Percentiles rank a stretch among this genome's conserved stretches.
Conservation (phyloP, 2,797 vertebrate genomes). For the Cynopterus sphinx region DNA sequence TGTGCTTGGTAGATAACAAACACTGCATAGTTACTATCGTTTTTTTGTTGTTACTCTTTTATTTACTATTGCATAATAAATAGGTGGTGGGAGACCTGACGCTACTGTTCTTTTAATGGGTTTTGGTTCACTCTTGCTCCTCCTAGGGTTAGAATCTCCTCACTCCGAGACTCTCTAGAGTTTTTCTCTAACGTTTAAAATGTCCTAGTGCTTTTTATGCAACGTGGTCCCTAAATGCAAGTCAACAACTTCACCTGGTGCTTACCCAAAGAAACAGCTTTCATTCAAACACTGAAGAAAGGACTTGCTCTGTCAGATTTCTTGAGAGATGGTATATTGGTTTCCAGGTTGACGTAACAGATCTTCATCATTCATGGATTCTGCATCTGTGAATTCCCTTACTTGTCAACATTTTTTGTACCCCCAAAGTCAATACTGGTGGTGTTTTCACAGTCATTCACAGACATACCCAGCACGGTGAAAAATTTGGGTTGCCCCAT, state of each 20-base stretch:
- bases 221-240: not conserved
- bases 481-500: not conserved
- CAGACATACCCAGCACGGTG: not conserved
- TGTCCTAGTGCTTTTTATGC: not conserved
- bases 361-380: not conserved
- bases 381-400: not conserved
- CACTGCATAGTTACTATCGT: not conserved
- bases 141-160: not conserved
- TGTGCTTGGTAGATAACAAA: not conserved
- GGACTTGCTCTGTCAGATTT: not conserved
- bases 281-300: not conserved
- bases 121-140: not conserved
- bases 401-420: not conserved
- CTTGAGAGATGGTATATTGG: not conserved
- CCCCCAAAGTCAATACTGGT: not conserved
- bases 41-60: not conserved
- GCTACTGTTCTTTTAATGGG: not conserved
- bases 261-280: not conserved
- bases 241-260: not conserved
- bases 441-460: not conserved
- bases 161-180: not conserved
- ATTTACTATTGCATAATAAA: not conserved
- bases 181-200: not conserved
- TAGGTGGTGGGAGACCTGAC: not conserved
- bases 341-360: not conserved